Evolutionary conservation across 2,888 invertebrate genomes (phyloP), one percentile per base, ranked within the genome.

Genomic region (Melieria omissa): DNA sequence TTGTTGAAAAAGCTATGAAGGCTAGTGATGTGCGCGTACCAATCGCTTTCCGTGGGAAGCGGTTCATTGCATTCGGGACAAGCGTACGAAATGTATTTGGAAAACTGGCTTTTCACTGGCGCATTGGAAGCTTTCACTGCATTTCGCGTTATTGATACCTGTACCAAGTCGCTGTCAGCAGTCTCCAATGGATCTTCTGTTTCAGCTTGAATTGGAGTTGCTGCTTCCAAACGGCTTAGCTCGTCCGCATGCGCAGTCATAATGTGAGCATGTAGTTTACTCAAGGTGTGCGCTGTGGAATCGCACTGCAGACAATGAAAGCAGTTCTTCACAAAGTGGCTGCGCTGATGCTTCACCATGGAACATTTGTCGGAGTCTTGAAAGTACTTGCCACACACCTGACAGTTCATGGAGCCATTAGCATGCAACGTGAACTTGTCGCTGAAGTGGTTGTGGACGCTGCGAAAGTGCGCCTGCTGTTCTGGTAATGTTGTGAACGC

Each of bases 41-140:
- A 77, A 1, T 58, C 63, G 7, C 71, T 49, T 14, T 73, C 65
- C 5, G 62, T 73, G 6, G 71, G 49, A 16, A 75, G 66, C 4
- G 69, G 54, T 55, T 65, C 60, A 65, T 77, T 77, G 29, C 77
- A 77, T 69, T 75, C 77, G 0, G 77, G 77, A 54, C 77, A 77
- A 16, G 75, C 75, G 57, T 66, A 77, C 6, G 58, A 70, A 16
- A 77, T 75, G 57, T 65, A 74, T n/a, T 64, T 65, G 14, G 55
- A 54, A 70, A 71, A 77, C 60, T 76, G 70, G 63, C 74, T 75
- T 4, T 74, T 62, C 5, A 47, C 67, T 14, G 61, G 63, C n/a
- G 72, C 52, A 16, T 65, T 72, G n/a, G 29, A 52, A 14, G 55
- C 60, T 9, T 71, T 71, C 10, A 58, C 57, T 9, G 67, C 60